Conservation (phyloP, 2,797 vertebrate species). For the Oreochromis mossambicus region DNA sequence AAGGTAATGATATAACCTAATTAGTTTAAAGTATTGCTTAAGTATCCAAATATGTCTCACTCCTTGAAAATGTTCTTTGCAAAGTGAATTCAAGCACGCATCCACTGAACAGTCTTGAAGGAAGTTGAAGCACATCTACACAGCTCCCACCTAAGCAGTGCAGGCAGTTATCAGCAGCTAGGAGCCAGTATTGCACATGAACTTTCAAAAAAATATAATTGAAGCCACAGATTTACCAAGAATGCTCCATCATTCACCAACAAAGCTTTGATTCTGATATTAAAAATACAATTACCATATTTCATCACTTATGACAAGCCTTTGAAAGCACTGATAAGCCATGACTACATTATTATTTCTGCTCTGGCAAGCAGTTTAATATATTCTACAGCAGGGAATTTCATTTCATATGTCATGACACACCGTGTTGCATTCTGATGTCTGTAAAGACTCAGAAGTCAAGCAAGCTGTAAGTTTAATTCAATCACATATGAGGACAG, state of each 20-base stretch:
- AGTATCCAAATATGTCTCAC: background rate
- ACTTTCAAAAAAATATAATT: slow-evolving; percentile 8
- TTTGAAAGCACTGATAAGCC: slow-evolving; percentile 60
- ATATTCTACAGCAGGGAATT: slow-evolving; percentile 49
- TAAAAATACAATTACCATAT: slow-evolving; percentile 68
- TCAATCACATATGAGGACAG: slow-evolving; percentile 10
- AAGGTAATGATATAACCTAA: background rate
- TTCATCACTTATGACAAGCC: slow-evolving; percentile 61
- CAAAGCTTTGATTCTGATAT: slow-evolving; percentile 46
- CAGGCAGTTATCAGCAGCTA: background rate
- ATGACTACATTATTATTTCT: slow-evolving; percentile 60
- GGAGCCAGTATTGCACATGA: background rate
- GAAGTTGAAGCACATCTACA: background rate
- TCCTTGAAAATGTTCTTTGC: background rate
- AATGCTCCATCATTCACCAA: slow-evolving; percentile 7
- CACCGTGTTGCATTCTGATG: slow-evolving; percentile 15
- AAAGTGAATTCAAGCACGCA: background rate
- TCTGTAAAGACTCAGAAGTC: slow-evolving; percentile 4
- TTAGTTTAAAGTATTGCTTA: background rate
- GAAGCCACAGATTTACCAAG: slow-evolving; percentile 15
- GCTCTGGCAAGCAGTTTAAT: slow-evolving; percentile 55
- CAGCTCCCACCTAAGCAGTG: background rate
- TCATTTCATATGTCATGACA: slow-evolving; percentile 48
- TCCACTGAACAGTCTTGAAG: background rate
- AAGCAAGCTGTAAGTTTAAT: slow-evolving; percentile 3